Evolutionary conservation across 2,113 vertebrate genomes (phyloP).

Genomic region (Melanostigma gelatinosum): DNA sequence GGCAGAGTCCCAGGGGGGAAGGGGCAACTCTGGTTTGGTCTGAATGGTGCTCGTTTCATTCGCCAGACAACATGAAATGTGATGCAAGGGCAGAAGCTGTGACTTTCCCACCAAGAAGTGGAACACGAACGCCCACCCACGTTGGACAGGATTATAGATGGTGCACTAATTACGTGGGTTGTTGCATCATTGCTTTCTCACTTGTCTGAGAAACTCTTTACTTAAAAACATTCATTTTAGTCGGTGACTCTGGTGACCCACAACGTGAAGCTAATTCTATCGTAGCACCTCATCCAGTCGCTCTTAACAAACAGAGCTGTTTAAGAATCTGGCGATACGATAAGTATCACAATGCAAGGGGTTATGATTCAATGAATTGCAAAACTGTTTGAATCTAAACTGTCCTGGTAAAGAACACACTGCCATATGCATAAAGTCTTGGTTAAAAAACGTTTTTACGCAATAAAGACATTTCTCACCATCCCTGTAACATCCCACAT

Average conservation of each 20-base stretch:
- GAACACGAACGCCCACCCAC: constrained; percentile 17
- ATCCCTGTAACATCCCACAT: no score
- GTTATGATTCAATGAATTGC: not conserved
- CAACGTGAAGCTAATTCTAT: not conserved
- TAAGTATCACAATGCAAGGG: not conserved
- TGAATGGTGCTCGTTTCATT: constrained; percentile 35
- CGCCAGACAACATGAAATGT: constrained; percentile 25
- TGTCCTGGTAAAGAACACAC: not conserved
- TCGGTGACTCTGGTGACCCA: not conserved
- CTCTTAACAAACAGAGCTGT: not conserved
- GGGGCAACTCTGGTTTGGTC: constrained; percentile 20
- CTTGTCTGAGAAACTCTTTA: not conserved
- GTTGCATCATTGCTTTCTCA: not conserved
- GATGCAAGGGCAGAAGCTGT: constrained; percentile 35
- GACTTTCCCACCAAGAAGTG: constrained; percentile 36
- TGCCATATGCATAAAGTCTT: not conserved
- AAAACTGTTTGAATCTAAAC: not conserved
- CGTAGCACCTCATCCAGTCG: not conserved
- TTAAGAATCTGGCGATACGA: not conserved
- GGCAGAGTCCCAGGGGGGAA: constrained; percentile 24
- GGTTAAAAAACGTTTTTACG: not conserved
- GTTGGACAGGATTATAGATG: not conserved
- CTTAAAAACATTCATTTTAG: not conserved
- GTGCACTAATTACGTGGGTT: constrained; percentile 10
- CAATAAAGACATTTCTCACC: no score